Evolutionary conservation across 2,113 vertebrate species (phyloP).

Genomic region (Phrynosoma blainvillii): DNA sequence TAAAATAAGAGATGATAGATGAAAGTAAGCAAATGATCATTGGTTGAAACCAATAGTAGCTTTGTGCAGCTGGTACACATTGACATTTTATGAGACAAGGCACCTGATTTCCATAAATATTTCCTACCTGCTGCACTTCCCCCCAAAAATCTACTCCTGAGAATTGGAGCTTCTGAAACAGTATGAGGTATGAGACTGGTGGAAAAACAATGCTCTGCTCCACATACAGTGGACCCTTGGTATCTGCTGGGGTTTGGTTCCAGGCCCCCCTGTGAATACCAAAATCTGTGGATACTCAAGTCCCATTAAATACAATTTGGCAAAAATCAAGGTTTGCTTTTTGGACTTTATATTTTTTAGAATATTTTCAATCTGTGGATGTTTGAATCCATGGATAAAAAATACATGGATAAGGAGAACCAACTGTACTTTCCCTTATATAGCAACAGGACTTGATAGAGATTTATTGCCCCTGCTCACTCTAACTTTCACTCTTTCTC

Average conservation of each 20-base stretch:
- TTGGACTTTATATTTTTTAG: too few relatives aligned
- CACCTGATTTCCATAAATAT: neutral
- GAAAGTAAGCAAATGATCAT: neutral
- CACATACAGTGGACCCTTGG: neutral
- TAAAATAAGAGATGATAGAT: neutral
- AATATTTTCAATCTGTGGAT: too few relatives aligned
- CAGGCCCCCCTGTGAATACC: too few relatives aligned
- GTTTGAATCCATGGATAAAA: too few relatives aligned
- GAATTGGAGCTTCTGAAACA: neutral
- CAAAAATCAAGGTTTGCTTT: too few relatives aligned
- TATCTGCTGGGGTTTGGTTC: too few relatives aligned
- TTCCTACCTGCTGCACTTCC: neutral
- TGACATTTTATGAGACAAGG: neutral
- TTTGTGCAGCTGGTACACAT: neutral
- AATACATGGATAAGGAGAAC: too few relatives aligned
- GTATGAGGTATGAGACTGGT: neutral
- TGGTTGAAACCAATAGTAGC: neutral
- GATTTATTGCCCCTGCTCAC: too few relatives aligned
- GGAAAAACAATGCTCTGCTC: neutral
- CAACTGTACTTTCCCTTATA: too few relatives aligned
- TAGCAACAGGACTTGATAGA: neutral
- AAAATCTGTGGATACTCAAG: too few relatives aligned
- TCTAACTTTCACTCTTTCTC: too few relatives aligned
- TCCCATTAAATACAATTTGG: too few relatives aligned
- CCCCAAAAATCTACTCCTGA: neutral